Percentiles rank a stretch among this genome's conserved stretches.
Evolutionary conservation across 2,797 vertebrate genomes (phyloP).

Genomic region (Dromococcyx pavoninus): DNA sequence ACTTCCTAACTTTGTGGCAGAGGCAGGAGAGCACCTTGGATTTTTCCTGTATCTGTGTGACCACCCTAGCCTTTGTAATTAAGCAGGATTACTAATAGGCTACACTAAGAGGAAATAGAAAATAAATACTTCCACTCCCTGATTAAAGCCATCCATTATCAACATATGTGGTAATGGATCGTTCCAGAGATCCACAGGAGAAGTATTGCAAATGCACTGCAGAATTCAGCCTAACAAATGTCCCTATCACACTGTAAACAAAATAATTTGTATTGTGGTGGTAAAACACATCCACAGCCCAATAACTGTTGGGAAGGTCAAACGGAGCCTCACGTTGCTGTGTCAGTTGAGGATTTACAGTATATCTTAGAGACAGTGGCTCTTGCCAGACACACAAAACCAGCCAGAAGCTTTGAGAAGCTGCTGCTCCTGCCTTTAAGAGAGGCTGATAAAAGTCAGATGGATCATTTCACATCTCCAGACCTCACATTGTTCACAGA

Average conservation of each 20-base stretch:
- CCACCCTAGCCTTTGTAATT: background rate
- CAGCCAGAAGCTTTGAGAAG: background rate
- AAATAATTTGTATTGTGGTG: background rate
- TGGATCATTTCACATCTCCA: rapidly evolving
- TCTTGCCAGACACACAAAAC: background rate
- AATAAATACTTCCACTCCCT: background rate
- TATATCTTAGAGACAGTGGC: rapidly evolving
- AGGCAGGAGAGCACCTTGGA: background rate
- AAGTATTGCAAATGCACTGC: background rate
- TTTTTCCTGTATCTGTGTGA: background rate
- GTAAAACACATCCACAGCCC: background rate
- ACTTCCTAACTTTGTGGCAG: background rate
- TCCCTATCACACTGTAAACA: background rate
- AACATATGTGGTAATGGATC: background rate
- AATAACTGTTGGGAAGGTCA: background rate
- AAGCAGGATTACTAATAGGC: background rate
- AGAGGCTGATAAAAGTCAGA: background rate
- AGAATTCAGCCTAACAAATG: background rate
- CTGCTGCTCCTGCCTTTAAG: background rate
- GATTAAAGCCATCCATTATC: background rate
- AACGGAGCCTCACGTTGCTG: background rate
- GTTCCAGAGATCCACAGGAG: background rate
- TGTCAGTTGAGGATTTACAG: background rate
- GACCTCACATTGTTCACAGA: rapidly evolving
- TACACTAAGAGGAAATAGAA: background rate